Evolutionary conservation across 2,888 invertebrate genomes (phyloP).

Genomic region (Euzophera pinguis): DNA sequence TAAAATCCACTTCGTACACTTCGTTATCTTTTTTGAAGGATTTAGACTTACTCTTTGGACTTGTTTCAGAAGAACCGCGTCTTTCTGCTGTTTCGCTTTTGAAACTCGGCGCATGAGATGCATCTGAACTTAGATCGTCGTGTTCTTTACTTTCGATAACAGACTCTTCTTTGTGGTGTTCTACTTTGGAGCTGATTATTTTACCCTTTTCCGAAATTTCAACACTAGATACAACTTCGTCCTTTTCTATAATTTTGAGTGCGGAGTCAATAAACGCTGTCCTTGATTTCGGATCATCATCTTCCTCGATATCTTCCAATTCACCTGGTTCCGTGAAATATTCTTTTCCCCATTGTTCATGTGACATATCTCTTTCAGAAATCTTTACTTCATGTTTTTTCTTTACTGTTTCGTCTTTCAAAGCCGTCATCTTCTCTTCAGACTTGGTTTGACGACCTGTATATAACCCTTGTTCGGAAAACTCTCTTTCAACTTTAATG

Average conservation of each 20-base stretch:
- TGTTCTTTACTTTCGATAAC: constrained; percentile 74
- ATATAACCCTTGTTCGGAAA: constrained; percentile 68
- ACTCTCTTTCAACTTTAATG: constrained; percentile 64
- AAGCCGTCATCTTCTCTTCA: constrained; percentile 72
- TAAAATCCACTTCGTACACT: constrained; percentile 74
- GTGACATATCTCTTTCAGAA: constrained; percentile 72
- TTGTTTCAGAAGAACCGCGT: constrained; percentile 60
- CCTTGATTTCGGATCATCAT: constrained; percentile 58
- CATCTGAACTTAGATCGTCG: constrained; percentile 69
- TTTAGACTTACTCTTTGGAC: constrained; percentile 69
- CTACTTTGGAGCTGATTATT: constrained; percentile 64
- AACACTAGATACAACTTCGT: constrained; percentile 63
- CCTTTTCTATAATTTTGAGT: constrained; percentile 68
- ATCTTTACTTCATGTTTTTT: constrained; percentile 74
- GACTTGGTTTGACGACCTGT: constrained; percentile 68
- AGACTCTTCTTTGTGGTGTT: constrained; percentile 71
- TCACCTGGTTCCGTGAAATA: constrained; percentile 74
- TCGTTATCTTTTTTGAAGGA: constrained; percentile 73
- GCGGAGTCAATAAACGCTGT: constrained; percentile 67
- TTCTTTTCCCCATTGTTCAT: constrained; percentile 78
- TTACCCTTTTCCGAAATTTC: constrained; percentile 72
- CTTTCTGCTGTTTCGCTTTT: constrained; percentile 64
- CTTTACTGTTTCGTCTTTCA: constrained; percentile 70
- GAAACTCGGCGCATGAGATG: constrained; percentile 68
- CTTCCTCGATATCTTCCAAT: constrained; percentile 67